Conservation (phyloP, 2,888 invertebrate species). For the Thelaira solivaga region DNA sequence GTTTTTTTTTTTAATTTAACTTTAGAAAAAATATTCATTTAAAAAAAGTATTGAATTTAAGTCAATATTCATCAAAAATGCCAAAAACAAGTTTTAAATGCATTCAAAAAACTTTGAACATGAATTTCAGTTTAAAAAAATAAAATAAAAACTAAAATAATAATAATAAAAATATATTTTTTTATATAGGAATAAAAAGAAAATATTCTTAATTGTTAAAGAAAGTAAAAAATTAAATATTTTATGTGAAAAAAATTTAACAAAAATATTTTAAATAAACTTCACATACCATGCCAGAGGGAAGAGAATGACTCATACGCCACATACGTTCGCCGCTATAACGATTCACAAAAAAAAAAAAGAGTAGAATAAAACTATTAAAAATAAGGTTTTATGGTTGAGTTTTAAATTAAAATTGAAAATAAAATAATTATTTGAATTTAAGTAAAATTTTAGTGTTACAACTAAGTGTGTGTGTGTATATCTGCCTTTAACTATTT, state of each 20-base stretch:
- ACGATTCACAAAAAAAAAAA: conserved; percentile 54
- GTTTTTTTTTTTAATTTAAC: conserved; percentile 18
- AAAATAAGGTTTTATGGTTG: neutral
- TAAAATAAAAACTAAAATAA: conserved; percentile 29
- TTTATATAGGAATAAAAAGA: too few species aligned
- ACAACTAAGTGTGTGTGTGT: neutral
- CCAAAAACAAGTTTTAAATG: conserved; percentile 62
- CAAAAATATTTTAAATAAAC: conserved; percentile 31
- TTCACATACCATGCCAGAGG: conserved; percentile 77
- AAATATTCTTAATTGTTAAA: conserved; percentile 43
- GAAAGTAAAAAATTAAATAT: conserved; percentile 55
- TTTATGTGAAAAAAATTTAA: conserved; percentile 30
- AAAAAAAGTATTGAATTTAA: conserved; percentile 49
- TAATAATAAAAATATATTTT: conserved; percentile 52
- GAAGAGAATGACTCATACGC: conserved; percentile 78
- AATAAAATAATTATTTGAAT: neutral
- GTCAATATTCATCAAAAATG: conserved; percentile 61
- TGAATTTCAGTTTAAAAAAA: conserved; percentile 52
- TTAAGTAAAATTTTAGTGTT: neutral
- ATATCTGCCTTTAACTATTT: too few species aligned
- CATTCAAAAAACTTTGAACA: conserved; percentile 63
- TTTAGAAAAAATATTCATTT: conserved; percentile 51
- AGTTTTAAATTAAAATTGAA: neutral
- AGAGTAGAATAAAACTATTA: neutral
- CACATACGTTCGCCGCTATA: conserved; percentile 77